Conservation (phyloP, 2,113 vertebrate genomes). For the Rhinoderma darwinii region DNA sequence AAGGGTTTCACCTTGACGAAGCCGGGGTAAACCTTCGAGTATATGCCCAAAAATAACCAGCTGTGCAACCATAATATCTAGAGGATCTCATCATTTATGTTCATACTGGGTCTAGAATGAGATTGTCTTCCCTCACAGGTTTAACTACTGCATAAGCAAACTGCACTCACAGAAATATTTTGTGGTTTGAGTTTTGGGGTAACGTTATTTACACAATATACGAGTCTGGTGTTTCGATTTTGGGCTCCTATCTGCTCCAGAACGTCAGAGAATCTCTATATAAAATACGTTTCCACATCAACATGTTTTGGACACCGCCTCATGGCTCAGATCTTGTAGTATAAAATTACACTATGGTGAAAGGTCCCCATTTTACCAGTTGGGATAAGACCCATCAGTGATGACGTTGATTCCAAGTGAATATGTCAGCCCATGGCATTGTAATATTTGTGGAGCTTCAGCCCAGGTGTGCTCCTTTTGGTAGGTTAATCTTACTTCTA, state of each 20-base stretch:
- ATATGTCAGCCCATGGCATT: not conserved
- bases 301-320: not conserved
- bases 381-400: not conserved
- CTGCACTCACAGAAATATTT: not conserved
- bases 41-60: constrained; percentile 75
- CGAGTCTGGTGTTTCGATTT: not conserved
- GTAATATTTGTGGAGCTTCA: not conserved
- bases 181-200: not conserved
- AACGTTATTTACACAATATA: not conserved
- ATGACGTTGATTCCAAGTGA: no score
- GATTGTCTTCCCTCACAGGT: not conserved
- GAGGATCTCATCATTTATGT: not conserved
- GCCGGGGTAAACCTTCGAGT: constrained; percentile 98
- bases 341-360: no score
- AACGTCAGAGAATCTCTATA: not conserved
- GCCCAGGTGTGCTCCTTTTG: not conserved
- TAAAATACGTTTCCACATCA: not conserved
- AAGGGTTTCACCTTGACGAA: constrained; percentile 82
- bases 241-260: not conserved
- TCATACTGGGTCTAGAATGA: not conserved
- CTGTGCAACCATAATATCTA: constrained; percentile 29
- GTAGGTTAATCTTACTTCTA: not conserved
- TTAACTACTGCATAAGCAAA: not conserved
- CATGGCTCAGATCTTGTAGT: not conserved
- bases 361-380: not conserved